Conservation (phyloP, 2,113 vertebrate genomes). For the Takifugu flavidus region DNA sequence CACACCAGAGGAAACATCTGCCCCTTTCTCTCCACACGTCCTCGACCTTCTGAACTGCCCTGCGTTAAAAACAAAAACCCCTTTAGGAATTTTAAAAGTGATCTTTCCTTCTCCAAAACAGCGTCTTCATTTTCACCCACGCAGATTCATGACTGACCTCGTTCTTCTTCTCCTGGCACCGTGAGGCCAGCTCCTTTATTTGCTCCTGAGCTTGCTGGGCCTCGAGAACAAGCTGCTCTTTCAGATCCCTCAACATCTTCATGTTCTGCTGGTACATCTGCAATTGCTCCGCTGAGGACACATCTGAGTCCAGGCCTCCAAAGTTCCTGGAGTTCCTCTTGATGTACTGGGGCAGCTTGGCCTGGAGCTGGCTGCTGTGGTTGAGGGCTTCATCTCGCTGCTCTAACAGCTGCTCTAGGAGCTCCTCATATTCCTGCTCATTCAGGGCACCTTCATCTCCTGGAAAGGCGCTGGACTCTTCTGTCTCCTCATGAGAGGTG, state of each 20-base stretch:
- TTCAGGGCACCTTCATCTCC: not conserved
- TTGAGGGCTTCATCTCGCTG: slow-evolving; percentile 61
- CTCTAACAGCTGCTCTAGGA: slow-evolving; percentile 53
- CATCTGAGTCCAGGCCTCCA: slow-evolving; percentile 21
- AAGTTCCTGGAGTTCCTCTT: slow-evolving; percentile 50
- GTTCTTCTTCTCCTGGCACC: slow-evolving; percentile 51
- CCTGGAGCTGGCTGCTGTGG: slow-evolving; percentile 66
- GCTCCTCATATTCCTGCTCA: slow-evolving; percentile 42
- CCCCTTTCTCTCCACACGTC: too few relatives aligned
- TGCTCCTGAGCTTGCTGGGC: slow-evolving; percentile 44
- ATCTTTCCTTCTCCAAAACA: too few relatives aligned
- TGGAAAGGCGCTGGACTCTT: not conserved
- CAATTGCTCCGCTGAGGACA: slow-evolving; percentile 21
- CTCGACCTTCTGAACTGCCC: too few relatives aligned
- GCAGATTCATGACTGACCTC: slow-evolving; percentile 30
- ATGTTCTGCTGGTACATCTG: slow-evolving; percentile 68
- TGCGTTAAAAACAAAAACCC: too few relatives aligned
- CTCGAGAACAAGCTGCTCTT: slow-evolving; percentile 25
- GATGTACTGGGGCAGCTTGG: slow-evolving; percentile 66
- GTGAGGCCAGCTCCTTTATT: slow-evolving; percentile 43
- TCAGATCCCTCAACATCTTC: slow-evolving; percentile 62
- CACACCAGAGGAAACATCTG: too few relatives aligned
- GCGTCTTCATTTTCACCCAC: too few relatives aligned
- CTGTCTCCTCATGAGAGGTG: not conserved
- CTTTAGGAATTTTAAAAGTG: too few relatives aligned